phyloP scores from a whole-genome alignment of 2,888 invertebrate genomes.

The Ypsolopha sequella region DNA sequence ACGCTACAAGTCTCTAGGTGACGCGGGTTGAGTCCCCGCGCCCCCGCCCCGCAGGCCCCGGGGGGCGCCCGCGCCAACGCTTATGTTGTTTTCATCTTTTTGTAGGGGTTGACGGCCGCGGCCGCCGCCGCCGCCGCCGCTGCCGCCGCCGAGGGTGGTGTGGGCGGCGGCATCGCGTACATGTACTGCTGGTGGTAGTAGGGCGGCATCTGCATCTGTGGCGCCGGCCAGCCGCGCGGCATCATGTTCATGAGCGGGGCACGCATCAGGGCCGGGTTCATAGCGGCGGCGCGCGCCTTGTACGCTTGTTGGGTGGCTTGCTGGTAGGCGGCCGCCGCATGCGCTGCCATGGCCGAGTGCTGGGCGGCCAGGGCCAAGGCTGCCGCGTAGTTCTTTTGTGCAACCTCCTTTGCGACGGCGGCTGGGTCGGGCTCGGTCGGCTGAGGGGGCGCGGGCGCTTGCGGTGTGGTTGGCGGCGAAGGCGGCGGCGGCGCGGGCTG shows the following conservation, averaged over 20 bases:
- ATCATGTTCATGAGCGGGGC: constrained; percentile 43
- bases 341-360: constrained; percentile 61
- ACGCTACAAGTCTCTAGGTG: constrained; percentile 59
- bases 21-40: constrained; percentile 46
- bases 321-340: constrained; percentile 55
- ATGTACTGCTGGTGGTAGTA: constrained; percentile 65
- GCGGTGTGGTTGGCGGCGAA: constrained; percentile 20
- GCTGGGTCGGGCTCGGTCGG: constrained; percentile 69
- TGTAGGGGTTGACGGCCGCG: constrained; percentile 80
- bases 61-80: constrained; percentile 16
- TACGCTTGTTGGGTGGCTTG: constrained; percentile 70
- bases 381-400: constrained; percentile 86
- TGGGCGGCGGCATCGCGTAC: constrained; percentile 65
- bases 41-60: constrained; percentile 39
- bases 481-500: constrained; percentile 15
- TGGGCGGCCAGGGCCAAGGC: constrained; percentile 67
- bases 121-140: constrained; percentile 54
- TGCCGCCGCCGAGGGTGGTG: constrained; percentile 42
- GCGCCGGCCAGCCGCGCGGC: constrained; percentile 57
- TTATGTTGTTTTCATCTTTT: constrained; percentile 92
- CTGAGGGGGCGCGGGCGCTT: constrained; percentile 28
- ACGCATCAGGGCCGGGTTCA: constrained; percentile 54
- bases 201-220: constrained; percentile 53
- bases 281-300: constrained; percentile 76
- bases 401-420: constrained; percentile 82